Evolutionary conservation across 2,888 invertebrate species (phyloP), one percentile per base, ranked within the genome.

Genomic region (Luperina testacea): DNA sequence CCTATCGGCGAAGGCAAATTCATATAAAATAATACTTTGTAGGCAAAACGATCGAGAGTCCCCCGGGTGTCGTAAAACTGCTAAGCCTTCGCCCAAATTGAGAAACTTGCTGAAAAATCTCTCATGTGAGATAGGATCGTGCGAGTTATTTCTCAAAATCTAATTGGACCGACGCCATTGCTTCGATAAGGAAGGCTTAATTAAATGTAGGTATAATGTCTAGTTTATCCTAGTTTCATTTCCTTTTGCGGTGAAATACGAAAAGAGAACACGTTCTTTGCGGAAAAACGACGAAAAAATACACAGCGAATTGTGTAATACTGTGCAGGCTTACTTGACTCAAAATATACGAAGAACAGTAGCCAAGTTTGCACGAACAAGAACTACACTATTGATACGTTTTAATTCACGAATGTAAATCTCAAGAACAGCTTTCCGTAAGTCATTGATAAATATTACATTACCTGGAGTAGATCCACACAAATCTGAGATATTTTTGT

Each of bases 21-120:
- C 93, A 92, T 94, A 95, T 95, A 94, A 94, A 94, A 94, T 95
- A 95, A 94, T 95, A 95, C 93, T 95, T 95, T 93, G 93, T 93
- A 95, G 93, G 94, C 93, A 93, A 94, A 95, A 91, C 94, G 95
- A 94, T 95, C 93, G 94, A 90, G 91, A 85, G 89, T 92, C 95
- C 92, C 95, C 83, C 81, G 93, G 90, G 95, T 89, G 90, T 91
- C 93, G 92, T 96, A 95, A 95, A 95, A 94, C 93, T 94, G 94
- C 93, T 94, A 94, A 94, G 92, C 94, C 94, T 93, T 92, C 92
- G 90, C 91, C 94, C 91, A 94, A 95, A 95, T 95, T 94, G 94
- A 93, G 94, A 94, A 94, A 94, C 93, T 94, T 94, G 94, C 94
- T 95, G 94, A 95, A 95, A 95, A 95, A 94, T 94, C 93, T 94